Conservation (phyloP, 23 tunicate genomes). For the Styela clava region DNA sequence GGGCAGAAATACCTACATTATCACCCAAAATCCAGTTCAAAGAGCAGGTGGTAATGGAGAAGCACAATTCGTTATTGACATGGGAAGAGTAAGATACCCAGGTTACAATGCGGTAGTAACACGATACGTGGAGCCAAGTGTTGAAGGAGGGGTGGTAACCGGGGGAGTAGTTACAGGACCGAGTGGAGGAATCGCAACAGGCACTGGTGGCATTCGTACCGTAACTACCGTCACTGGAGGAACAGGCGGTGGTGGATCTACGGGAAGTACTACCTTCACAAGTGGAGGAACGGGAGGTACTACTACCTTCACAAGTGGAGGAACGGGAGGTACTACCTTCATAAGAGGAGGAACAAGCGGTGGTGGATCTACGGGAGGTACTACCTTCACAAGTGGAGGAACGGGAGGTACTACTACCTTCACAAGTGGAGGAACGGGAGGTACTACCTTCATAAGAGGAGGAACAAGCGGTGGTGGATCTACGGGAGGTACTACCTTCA, state of each 20-base stretch:
- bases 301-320: not conserved
- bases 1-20: conserved; percentile 23
- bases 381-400: not conserved
- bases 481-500: not conserved
- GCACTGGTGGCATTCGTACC: no score
- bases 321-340: not conserved
- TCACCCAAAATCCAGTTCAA: conserved; percentile 65
- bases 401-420: not conserved
- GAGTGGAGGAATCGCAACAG: not conserved
- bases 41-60: conserved; percentile 52
- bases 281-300: not conserved
- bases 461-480: not conserved
- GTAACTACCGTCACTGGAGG: not conserved
- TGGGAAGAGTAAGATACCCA: conserved; percentile 48
- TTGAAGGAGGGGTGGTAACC: not conserved
- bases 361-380: not conserved
- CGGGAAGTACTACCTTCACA: not conserved
- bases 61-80: conserved; percentile 58
- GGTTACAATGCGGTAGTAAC: conserved; percentile 38
- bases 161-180: not conserved
- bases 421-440: not conserved
- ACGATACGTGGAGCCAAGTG: conserved; percentile 13
- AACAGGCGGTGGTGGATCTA: not conserved
- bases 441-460: not conserved
- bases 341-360: not conserved